Conservation (phyloP, 2,797 vertebrate species). For the Orestias chungarensis region DNA sequence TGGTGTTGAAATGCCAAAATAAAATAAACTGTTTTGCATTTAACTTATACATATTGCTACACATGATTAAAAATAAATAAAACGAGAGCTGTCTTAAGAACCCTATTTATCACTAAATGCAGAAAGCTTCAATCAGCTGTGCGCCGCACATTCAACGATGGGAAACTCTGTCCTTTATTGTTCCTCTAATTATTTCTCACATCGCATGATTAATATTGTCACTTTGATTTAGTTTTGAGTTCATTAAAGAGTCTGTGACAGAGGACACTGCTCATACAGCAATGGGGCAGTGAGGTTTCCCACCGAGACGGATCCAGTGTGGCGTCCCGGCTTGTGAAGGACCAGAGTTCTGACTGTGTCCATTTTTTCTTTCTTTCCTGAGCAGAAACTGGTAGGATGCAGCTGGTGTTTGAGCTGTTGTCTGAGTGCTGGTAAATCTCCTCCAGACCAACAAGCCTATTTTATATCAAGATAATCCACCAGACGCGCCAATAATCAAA, state of each 20-base stretch:
- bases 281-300: constrained; percentile 31
- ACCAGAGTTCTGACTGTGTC: constrained; percentile 50
- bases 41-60: background rate
- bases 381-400: constrained; percentile 65
- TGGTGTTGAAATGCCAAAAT: background rate
- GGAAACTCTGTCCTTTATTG: constrained; percentile 46
- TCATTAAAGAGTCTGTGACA: constrained; percentile 31
- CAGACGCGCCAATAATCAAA: constrained; percentile 31
- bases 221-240: constrained; percentile 65
- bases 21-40: constrained; percentile 2
- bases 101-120: constrained; percentile 39
- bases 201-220: constrained; percentile 71
- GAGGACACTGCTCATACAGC: constrained; percentile 35
- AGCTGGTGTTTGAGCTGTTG: constrained; percentile 71
- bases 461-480: constrained; percentile 53
- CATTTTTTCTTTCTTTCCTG: constrained; percentile 59
- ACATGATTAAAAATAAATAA: too few species aligned
- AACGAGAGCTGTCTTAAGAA: constrained; percentile 31
- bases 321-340: constrained; percentile 40
- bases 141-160: constrained; percentile 26
- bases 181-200: constrained; percentile 63
- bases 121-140: constrained; percentile 38
- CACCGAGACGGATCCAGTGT: constrained; percentile 25
- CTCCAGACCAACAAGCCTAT: constrained; percentile 63
- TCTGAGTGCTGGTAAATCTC: constrained; percentile 52